Evolutionary conservation across 2,113 vertebrate genomes (phyloP).

Genomic region (Ifrita kowaldi): DNA sequence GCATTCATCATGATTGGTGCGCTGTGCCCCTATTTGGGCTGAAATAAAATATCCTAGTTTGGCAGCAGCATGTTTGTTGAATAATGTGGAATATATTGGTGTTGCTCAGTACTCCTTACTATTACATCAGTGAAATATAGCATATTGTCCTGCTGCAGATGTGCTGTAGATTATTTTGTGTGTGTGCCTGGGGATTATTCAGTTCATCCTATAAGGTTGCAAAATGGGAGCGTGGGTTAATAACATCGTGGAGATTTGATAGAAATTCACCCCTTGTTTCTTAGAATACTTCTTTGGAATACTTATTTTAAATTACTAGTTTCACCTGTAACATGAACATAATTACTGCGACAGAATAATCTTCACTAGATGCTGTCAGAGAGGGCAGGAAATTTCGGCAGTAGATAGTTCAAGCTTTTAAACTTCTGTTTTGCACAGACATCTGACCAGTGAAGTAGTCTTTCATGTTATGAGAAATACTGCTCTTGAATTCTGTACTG

Average conservation of each 20-base stretch:
- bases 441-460: background rate
- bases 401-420: background rate
- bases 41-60: background rate
- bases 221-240: background rate
- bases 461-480: background rate
- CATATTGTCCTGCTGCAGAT: background rate
- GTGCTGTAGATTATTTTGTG: background rate
- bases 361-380: background rate
- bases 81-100: background rate
- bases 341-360: background rate
- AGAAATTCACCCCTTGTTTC: background rate
- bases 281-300: background rate
- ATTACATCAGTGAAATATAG: background rate
- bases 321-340: background rate
- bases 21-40: rapidly evolving
- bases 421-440: background rate
- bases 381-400: background rate
- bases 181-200: background rate
- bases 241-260: background rate
- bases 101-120: background rate
- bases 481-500: background rate
- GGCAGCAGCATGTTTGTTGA: background rate
- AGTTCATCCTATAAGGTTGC: background rate
- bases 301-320: background rate
- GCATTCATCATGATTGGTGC: background rate